A percentile compares a stretch with the other conserved stretches of the same genome.
Conservation (phyloP, 2,888 invertebrate species). For the Dioctria linearis region DNA sequence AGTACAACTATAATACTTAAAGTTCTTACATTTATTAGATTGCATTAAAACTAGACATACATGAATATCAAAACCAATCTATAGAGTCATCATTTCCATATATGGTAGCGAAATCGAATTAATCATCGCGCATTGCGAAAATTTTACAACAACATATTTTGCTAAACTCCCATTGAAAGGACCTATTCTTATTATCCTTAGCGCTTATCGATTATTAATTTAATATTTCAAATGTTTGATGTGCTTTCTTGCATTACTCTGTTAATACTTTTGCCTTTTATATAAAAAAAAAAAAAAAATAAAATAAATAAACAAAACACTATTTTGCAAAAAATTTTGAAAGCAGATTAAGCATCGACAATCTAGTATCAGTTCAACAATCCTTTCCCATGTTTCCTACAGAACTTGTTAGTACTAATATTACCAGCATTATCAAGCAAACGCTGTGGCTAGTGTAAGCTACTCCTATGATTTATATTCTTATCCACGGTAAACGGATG, state of each 20-base stretch:
- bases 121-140: background rate
- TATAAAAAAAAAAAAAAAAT: background rate
- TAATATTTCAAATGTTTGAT: conserved; percentile 1
- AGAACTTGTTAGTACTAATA: conserved; percentile 43
- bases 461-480: conserved; percentile 16
- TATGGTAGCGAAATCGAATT: conserved; percentile 11
- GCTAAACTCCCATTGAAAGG: conserved; percentile 3
- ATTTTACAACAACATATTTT: background rate
- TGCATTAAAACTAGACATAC: conserved; percentile 41
- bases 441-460: conserved; percentile 46
- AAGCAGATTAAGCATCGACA: conserved; percentile 40
- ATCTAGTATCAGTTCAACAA: background rate
- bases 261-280: conserved; percentile 19
- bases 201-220: conserved; percentile 1
- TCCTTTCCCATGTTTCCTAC: conserved; percentile 40
- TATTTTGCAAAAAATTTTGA: conserved; percentile 42
- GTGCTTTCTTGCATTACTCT: conserved; percentile 14
- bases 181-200: background rate
- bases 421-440: conserved; percentile 6
- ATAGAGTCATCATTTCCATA: background rate
- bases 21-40: conserved; percentile 35
- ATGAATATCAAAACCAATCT: conserved; percentile 27
- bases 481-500: conserved; percentile 38
- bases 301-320: conserved; percentile 17
- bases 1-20: conserved; percentile 13